Evolutionary conservation across 2,113 vertebrate species (phyloP), one percentile per base, ranked within the genome.

Genomic region (Sylvilagus bachmani): DNA sequence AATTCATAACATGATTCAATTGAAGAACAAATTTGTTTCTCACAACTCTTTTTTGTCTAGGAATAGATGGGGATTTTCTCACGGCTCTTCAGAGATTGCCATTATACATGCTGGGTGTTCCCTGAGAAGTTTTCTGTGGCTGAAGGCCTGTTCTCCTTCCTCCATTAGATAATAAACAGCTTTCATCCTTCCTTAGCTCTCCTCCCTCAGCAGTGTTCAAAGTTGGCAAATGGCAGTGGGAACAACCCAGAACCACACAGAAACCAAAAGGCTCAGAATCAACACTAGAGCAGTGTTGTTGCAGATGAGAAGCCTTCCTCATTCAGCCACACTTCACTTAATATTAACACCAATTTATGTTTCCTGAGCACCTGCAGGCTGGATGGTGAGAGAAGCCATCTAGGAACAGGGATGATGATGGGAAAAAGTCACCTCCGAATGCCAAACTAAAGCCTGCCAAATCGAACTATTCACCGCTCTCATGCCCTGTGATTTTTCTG

Each of bases 321-420:
- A 71, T 87, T 90, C 53, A 94, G 74, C 17, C 38, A 62, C 24
- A 62, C 17, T 90, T 96, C 27, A 88, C 16, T 88, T 96, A 77
- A 82, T 91, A 78, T 92, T 94, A 92, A 90, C 27, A 69, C n/a
- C 10, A 75, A 64, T 88, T 88, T 92, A 90, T 80, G 73, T 82
- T 93, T 92, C 78, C 49, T 90, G 82, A 90, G 82, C n/a, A 95
- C 78, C 67, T 92, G n/a, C 29, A 31, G n/a, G n/a, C 73, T 96
- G 62, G 19, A 73, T n/a, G 44, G 61, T 94, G 10, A 81, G 25
- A 90, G 7, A 93, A 31, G 16, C 55, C 36, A 86, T 88, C 71
- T 84, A 95, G 85, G 38, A 95, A 92, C 13, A n/a, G 38, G 80
- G 13, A 90, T 78, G 19, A 49, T 73, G 55, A 81, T 25, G 19